Base-by-base conservation (phyloP, 2,113 vertebrate species). In the Tonatia bakeri region DNA sequence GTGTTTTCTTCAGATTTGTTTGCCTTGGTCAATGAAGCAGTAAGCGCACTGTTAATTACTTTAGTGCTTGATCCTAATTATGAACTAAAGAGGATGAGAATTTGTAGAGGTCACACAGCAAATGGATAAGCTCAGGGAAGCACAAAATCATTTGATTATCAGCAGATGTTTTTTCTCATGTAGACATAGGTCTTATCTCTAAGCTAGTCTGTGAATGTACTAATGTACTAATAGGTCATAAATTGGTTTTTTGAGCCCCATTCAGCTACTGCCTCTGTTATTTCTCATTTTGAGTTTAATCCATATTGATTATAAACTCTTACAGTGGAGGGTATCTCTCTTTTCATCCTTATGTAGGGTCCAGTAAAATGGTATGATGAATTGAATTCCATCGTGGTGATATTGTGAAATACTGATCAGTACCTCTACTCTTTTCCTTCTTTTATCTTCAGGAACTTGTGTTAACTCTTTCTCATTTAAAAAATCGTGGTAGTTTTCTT, bases 211-310 rank as follows among this genome's bases (percentile, higher is more conserved):
- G 0, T 85, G 61, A 86, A 2, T 87, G 20, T 94, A 59, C 64
- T 56, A 77, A 85, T 94, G 13, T 70, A 73, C 28, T 64, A 64
- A 85, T 65, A 86, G 79, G 26, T 88, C 10, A 40, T 85, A 64
- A 84, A 80, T 91, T 94, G 28, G 17, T 77, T 16, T 95, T 72
- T 91, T 81, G 87, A 90, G 54, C 54, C 15, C 83, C 43, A 84
- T 91, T 90, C 65, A 86, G 47, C 22, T 94, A n/a, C 28, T 94
- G 47, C 28, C 40, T 83, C n/a, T 92, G 4, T 95, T 85, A 33
- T 81, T 73, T 96, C 65, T 86, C 7, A 28, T 69, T 96, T 87
- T 96, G 64, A 47, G 89, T 93, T 94, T 96, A 88, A 79, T 79
- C 15, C 80, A 8, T 77, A 28, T 91, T 90, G 47, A 56, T 89